These are phyloP conservation scores for Hydraecia micacea DNA, from an alignment of 2,888 invertebrate species.

Conservation along the genomic window DNA sequence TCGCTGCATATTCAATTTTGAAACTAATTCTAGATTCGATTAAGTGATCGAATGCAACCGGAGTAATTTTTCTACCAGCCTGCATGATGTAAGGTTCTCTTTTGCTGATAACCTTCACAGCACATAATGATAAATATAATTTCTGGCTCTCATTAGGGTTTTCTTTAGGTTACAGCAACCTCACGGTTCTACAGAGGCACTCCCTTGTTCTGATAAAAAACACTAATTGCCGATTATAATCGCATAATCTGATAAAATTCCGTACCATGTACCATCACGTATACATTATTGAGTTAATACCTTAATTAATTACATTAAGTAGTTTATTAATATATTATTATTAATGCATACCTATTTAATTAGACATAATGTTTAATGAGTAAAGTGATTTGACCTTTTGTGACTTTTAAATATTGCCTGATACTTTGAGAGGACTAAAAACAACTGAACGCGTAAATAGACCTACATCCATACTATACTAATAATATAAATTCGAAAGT, in stretches of 20 bases:
- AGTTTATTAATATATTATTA: neutral
- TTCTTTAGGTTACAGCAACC: too few relatives aligned
- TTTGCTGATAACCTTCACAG: neutral
- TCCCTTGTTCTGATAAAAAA: neutral
- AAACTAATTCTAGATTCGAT: neutral
- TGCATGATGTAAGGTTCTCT: neutral
- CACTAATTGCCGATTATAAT: constrained; percentile 2
- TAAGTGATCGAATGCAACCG: neutral
- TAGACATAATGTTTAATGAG: neutral
- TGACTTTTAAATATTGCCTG: neutral
- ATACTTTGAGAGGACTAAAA: neutral
- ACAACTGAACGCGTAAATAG: neutral
- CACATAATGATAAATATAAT: too few relatives aligned
- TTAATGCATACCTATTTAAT: neutral
- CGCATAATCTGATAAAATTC: constrained; percentile 12
- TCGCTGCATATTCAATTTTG: neutral
- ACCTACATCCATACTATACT: too few relatives aligned
- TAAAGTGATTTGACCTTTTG: neutral
- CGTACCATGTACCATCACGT: constrained; percentile 1
- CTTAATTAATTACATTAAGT: constrained; percentile 19
- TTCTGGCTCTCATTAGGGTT: too few relatives aligned
- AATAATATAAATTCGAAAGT: too few relatives aligned
- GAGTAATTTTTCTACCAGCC: neutral
- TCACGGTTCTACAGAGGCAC: neutral
- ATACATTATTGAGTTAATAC: constrained; percentile 21